phyloP scores from a whole-genome alignment of 2,888 invertebrate genomes.

The Periphyllus acericola region DNA sequence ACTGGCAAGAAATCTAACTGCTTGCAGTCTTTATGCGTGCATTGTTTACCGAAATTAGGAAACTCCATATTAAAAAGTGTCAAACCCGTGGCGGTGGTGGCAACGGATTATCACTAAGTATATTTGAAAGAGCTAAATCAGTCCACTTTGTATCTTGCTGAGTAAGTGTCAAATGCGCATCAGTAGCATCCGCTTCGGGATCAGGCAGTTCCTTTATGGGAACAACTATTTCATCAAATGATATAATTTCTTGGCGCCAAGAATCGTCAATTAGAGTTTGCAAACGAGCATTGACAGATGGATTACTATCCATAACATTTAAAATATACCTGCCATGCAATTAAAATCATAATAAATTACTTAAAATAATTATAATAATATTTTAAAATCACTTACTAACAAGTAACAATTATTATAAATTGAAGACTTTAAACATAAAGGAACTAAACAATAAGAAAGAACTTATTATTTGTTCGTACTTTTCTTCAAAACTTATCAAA shows the following conservation, averaged over 20 bases:
- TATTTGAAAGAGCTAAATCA: constrained; percentile 70
- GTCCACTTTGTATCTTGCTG: constrained; percentile 85
- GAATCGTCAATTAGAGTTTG: constrained; percentile 85
- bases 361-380: neutral
- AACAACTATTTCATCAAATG: constrained; percentile 85
- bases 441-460: no score
- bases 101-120: constrained; percentile 49
- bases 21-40: constrained; percentile 73
- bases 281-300: constrained; percentile 78
- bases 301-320: constrained; percentile 79
- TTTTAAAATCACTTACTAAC: neutral
- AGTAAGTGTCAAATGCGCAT: constrained; percentile 87
- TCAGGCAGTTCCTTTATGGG: constrained; percentile 90
- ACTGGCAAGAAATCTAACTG: constrained; percentile 79
- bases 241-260: constrained; percentile 86
- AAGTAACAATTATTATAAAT: neutral
- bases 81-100: constrained; percentile 37
- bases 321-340: neutral
- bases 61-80: constrained; percentile 74
- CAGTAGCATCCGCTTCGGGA: constrained; percentile 91
- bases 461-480: no score
- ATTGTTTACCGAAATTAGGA: constrained; percentile 77
- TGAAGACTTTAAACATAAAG: neutral
- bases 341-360: neutral
- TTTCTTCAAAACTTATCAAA: no score